Conservation (phyloP, 53 echinoderm and acorn worm species). For the Echinometra lucunter region DNA sequence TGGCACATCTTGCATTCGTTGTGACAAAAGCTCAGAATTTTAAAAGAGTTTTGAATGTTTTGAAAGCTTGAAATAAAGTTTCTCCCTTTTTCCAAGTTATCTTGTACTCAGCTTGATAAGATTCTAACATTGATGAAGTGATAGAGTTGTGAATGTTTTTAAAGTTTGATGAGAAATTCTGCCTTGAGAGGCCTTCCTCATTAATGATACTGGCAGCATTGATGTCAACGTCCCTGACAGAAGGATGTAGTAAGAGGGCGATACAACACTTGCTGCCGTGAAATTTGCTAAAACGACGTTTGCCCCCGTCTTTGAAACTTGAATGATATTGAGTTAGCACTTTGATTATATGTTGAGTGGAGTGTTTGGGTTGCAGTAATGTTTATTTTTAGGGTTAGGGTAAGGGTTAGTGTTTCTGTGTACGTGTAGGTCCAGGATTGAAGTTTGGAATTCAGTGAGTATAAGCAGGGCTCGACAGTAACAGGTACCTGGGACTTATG, state of each 20-base stretch:
- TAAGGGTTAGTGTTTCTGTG: background rate
- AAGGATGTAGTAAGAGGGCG: too few relatives aligned
- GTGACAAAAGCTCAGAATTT: background rate
- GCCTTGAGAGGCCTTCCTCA: background rate
- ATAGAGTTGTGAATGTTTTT: slow-evolving; percentile 4
- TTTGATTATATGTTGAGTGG: background rate
- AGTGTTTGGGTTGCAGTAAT: background rate
- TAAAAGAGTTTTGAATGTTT: background rate
- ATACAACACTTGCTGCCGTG: background rate
- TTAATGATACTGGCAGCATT: background rate
- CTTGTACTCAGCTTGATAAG: too few relatives aligned
- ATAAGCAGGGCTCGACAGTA: too few relatives aligned
- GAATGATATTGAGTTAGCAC: too few relatives aligned
- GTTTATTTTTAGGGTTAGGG: background rate
- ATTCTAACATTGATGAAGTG: too few relatives aligned
- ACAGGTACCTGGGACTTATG: too few relatives aligned
- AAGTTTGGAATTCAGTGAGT: background rate
- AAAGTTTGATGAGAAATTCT: slow-evolving; percentile 11
- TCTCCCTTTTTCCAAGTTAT: too few relatives aligned
- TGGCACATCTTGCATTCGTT: background rate
- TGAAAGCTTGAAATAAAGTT: too few relatives aligned
- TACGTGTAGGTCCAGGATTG: background rate
- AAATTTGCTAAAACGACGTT: too few relatives aligned
- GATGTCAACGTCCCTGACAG: too few relatives aligned
- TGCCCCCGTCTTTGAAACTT: too few relatives aligned